These are phyloP conservation scores for Enteromius anoplus DNA, from an alignment of 2,797 vertebrate species.

Conservation along the genomic window DNA sequence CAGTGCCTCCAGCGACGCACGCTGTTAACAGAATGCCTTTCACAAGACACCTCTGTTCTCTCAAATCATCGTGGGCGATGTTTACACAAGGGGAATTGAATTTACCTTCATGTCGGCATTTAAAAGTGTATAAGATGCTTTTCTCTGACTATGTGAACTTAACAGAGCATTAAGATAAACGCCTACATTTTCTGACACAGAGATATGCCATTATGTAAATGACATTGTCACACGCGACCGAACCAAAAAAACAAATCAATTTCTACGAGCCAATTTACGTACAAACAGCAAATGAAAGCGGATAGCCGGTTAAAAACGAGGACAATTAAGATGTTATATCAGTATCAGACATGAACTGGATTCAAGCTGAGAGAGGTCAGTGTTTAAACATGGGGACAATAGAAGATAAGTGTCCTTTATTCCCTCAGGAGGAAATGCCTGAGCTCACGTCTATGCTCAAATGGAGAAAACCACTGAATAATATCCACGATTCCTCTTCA, in stretches of 20 bases:
- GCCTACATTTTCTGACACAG: constrained; percentile 48
- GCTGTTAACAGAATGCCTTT: constrained; percentile 71
- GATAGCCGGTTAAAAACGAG: constrained; percentile 51
- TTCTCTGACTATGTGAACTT: constrained; percentile 51
- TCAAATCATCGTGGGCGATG: constrained; percentile 65
- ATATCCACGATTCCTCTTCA: constrained; percentile 33
- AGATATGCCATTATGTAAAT: constrained; percentile 40
- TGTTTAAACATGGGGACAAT: constrained; percentile 58
- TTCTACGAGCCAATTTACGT: constrained; percentile 18
- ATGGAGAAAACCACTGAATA: constrained; percentile 25
- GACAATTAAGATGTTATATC: constrained; percentile 60
- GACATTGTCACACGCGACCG: background rate
- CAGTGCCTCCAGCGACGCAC: constrained; percentile 74
- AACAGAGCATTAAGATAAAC: constrained; percentile 57
- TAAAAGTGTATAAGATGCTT: constrained; percentile 58
- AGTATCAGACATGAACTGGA: constrained; percentile 54
- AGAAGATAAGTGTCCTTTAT: constrained; percentile 47
- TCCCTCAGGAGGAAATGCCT: constrained; percentile 54
- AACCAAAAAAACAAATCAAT: constrained; percentile 6
- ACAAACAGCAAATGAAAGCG: constrained; percentile 42
- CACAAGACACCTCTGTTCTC: constrained; percentile 68
- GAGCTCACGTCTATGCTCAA: constrained; percentile 41
- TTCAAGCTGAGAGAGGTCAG: constrained; percentile 64
- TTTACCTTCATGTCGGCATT: constrained; percentile 66
- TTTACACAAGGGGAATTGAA: constrained; percentile 77